A percentile compares a stretch with the other conserved stretches of the same genome.
These are phyloP conservation scores for Podiceps cristatus DNA, from an alignment of 2,113 vertebrate species.

Conservation along the genomic window DNA sequence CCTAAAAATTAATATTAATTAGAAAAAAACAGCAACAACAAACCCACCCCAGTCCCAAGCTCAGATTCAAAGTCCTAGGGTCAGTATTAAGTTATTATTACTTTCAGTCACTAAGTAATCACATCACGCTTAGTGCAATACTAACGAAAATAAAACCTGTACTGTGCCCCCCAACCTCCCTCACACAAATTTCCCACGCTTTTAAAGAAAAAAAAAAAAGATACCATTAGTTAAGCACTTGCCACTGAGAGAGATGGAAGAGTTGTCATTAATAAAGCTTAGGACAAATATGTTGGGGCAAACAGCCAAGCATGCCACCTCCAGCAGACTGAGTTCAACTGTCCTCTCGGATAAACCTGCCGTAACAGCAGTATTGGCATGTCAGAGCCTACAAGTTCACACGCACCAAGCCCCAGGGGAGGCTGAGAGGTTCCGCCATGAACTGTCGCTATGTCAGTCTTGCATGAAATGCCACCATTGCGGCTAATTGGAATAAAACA, in stretches of 20 bases:
- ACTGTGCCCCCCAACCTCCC: rapidly evolving
- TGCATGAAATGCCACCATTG: neutral
- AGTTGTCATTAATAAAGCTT: neutral
- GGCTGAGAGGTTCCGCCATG: neutral
- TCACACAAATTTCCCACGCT: neutral
- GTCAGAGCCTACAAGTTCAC: neutral
- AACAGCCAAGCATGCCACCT: neutral
- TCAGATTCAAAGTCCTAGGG: neutral
- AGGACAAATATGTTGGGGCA: neutral
- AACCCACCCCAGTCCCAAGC: neutral
- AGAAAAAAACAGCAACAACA: neutral
- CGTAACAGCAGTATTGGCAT: neutral
- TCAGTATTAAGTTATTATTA: neutral
- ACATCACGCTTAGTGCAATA: neutral
- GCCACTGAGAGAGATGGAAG: rapidly evolving
- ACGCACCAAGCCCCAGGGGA: neutral
- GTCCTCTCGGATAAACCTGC: neutral
- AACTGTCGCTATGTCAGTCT: neutral
- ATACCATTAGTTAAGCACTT: neutral
- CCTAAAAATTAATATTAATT: neutral
- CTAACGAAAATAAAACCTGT: neutral
- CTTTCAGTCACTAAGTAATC: neutral
- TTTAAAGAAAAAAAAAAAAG: neutral
- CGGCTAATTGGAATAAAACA: neutral
- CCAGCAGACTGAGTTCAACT: neutral